Conservation (phyloP, 1,140 invertebrate species). For the Diuraphis noxia region DNA sequence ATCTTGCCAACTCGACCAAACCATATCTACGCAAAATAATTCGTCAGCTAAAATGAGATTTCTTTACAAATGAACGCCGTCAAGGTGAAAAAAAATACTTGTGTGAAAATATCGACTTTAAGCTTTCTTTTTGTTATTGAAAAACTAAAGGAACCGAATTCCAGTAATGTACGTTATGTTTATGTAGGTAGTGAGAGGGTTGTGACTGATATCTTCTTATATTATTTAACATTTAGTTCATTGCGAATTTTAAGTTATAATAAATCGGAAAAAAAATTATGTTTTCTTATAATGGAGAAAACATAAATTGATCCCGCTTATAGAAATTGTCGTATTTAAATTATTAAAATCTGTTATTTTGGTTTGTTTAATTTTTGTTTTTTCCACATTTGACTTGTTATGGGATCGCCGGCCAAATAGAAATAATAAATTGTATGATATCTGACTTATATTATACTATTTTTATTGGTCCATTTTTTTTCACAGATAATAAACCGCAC, state of each 20-base stretch:
- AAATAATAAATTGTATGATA: too few relatives aligned
- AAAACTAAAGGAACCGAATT: background rate
- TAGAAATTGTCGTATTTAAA: too few relatives aligned
- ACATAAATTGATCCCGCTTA: background rate
- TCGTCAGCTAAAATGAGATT: conserved; percentile 16
- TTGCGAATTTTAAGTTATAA: background rate
- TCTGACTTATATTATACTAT: too few relatives aligned
- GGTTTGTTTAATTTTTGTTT: too few relatives aligned
- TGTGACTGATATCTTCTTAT: background rate
- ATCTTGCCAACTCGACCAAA: conserved; percentile 11
- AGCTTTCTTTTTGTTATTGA: background rate
- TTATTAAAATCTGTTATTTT: too few relatives aligned
- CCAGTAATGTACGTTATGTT: background rate
- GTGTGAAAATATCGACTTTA: background rate
- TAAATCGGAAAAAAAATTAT: background rate
- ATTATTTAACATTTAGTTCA: background rate
- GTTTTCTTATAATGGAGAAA: background rate
- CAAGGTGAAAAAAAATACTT: conserved; percentile 9
- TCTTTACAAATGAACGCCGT: background rate
- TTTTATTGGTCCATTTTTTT: background rate
- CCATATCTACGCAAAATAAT: background rate
- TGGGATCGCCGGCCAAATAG: too few relatives aligned
- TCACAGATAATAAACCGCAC: background rate
- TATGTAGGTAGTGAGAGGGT: background rate
- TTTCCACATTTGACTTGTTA: background rate